Evolutionary conservation across 2,113 vertebrate genomes (phyloP), one percentile per base, ranked within the genome.

Genomic region (Ceyx cyanopectus): DNA sequence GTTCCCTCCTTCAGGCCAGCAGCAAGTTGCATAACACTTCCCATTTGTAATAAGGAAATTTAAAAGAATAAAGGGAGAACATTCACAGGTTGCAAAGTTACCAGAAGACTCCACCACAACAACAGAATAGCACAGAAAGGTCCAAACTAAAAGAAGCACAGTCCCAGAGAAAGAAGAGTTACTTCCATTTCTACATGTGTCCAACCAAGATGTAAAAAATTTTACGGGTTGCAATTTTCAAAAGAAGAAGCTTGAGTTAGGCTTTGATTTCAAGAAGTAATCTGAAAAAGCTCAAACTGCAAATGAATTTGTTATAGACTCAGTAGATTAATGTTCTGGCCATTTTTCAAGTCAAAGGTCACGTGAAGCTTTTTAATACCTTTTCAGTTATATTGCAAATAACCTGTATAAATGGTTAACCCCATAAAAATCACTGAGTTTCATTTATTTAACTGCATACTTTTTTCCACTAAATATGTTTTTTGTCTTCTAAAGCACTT

Each of bases 331-430:
- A 94, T 27, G 23, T 45, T 62, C 32, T 3, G 5, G 58, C 58
- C 26, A 79, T 87, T 92, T 92, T 76, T 20, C 17, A 91, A 96
- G 67, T 30, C 89, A 92, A 94, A 93, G 89, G 91, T 87, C 78
- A 92, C 3, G 0, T 78, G 82, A 91, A 73, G n/a, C 66, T 87
- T 92, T 94, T 90, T 84, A 92, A 89, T 85, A 89, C 89, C 46
- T 84, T 96, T 93, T 74, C 43, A 80, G 60, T 82, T 91, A 91
- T 63, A 87, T 80, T 91, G 89, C 67, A 94, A 95, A 92, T 73
- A 94, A 93, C 32, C 67, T 51, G 92, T 94, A 95, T 89, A 93
- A 79, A 70, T 94, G 85, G 86, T 77, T 96, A 90, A 96, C 67
- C 87, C 86, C 66, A 83, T 72, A 88, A 91, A 91, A 95, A 83